Evolutionary conservation across 1,140 invertebrate genomes (phyloP).

Genomic region (Meloidogyne hapla): DNA sequence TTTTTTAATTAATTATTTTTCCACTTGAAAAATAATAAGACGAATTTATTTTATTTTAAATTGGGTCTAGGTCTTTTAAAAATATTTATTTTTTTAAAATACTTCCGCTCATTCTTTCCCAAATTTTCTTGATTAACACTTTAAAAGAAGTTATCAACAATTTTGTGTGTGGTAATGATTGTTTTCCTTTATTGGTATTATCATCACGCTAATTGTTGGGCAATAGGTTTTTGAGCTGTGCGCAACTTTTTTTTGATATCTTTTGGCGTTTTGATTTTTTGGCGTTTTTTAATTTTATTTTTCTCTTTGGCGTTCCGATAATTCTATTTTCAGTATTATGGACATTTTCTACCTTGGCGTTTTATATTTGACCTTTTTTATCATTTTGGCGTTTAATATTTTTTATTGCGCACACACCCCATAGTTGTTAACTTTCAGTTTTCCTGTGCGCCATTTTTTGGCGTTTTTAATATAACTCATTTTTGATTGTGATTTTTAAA

Average conservation of each 20-base stretch:
- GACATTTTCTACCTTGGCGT: not conserved
- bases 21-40: not conserved
- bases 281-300: too few species aligned
- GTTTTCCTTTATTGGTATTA: too few species aligned
- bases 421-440: not conserved
- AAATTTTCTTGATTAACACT: not conserved
- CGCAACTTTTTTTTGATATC: too few species aligned
- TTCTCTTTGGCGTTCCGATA: too few species aligned
- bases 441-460: not conserved
- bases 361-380: not conserved
- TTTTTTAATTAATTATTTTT: constrained; percentile 9
- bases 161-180: too few species aligned
- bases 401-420: too few species aligned
- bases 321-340: not conserved
- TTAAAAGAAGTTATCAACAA: not conserved
- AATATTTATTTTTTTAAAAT: constrained; percentile 7
- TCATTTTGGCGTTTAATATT: not conserved
- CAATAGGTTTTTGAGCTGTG: too few species aligned
- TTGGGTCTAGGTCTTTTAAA: not conserved
- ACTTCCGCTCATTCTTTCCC: not conserved
- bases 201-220: too few species aligned
- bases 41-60: not conserved
- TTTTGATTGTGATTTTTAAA: not conserved
- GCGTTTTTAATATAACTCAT: not conserved
- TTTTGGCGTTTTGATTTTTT: too few species aligned